Evolutionary conservation across 1,140 invertebrate genomes (phyloP).

Genomic region (Bacillus rossius): DNA sequence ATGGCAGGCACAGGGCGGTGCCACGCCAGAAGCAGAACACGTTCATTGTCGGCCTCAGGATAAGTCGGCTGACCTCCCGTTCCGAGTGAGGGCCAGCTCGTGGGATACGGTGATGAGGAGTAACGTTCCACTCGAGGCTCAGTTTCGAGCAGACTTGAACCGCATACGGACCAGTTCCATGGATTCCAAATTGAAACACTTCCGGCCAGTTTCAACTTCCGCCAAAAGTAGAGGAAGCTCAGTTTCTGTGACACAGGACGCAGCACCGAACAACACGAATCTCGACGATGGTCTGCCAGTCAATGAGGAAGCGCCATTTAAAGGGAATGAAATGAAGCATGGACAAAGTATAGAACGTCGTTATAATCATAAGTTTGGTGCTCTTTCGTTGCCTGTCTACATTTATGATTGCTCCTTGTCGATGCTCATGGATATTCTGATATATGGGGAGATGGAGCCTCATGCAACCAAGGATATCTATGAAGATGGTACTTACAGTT

Average conservation of each 20-base stretch:
- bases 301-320: too few relatives aligned
- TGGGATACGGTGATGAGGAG: constrained; percentile 27
- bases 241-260: constrained; percentile 35
- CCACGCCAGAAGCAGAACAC: neutral
- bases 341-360: too few relatives aligned
- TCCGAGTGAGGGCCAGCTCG: constrained; percentile 26
- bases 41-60: neutral
- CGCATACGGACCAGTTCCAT: constrained; percentile 14
- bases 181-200: constrained; percentile 14
- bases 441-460: constrained; percentile 39
- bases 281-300: too few relatives aligned
- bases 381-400: constrained; percentile 55
- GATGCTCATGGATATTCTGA: constrained; percentile 51
- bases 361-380: constrained; percentile 24
- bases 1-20: neutral
- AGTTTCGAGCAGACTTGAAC: neutral
- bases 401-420: constrained; percentile 62
- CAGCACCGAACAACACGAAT: too few relatives aligned
- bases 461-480: constrained; percentile 24
- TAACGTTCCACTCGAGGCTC: neutral
- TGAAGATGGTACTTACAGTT: constrained; percentile 47
- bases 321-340: too few relatives aligned
- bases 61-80: constrained; percentile 10
- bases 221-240: constrained; percentile 67
- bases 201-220: constrained; percentile 46